These are phyloP conservation scores for Labia minor DNA, from an alignment of 2,888 invertebrate species.

Conservation along the genomic window DNA sequence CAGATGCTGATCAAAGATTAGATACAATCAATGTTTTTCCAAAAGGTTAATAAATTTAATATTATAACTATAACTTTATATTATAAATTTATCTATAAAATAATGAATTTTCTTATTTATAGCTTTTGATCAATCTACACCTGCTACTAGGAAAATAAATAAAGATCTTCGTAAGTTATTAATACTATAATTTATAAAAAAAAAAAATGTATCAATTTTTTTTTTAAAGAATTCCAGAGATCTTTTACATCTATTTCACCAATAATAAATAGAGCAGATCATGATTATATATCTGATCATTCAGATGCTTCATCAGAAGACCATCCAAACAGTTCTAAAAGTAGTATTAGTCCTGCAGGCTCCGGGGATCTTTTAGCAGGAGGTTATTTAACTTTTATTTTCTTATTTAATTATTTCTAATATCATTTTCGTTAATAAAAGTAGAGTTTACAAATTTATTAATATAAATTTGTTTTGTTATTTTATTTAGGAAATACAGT, in stretches of 20 bases:
- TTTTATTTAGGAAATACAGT: not conserved
- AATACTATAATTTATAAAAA: not conserved
- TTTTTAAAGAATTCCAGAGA: too few species aligned
- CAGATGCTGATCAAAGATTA: too few species aligned
- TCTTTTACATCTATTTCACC: not conserved
- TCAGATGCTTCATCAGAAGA: not conserved
- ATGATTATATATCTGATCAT: not conserved
- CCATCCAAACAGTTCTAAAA: not conserved
- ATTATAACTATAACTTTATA: too few species aligned
- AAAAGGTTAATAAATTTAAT: too few species aligned
- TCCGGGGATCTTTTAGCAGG: not conserved
- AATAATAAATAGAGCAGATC: not conserved
- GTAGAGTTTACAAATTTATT: not conserved
- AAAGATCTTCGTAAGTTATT: not conserved
- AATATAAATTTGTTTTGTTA: not conserved
- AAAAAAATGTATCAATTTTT: not conserved
- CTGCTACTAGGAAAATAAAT: not conserved
- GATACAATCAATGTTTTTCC: too few species aligned
- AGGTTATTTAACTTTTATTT: not conserved
- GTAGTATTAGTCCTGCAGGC: not conserved
- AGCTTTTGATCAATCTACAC: not conserved
- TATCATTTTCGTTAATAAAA: not conserved
- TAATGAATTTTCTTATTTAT: too few species aligned
- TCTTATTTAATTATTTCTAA: too few species aligned
- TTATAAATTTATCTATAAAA: too few species aligned